Conservation (phyloP, 2,888 invertebrate species). For the Disparrhopalites patrizii region DNA sequence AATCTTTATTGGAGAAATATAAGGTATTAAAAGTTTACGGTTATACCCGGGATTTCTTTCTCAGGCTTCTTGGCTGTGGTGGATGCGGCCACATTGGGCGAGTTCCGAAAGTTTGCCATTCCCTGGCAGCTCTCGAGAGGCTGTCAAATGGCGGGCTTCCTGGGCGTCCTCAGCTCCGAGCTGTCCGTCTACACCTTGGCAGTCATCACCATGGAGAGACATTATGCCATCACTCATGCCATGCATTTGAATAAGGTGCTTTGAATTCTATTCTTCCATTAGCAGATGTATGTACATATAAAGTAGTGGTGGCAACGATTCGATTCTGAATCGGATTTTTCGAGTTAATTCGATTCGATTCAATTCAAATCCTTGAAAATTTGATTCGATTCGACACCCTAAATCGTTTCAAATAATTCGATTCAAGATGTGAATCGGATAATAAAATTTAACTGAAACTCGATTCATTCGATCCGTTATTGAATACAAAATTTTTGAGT, state of each 20-base stretch:
- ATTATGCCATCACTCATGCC: constrained; percentile 96
- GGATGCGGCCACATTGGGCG: constrained; percentile 91
- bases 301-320: no score
- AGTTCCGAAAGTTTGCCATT: constrained; percentile 93
- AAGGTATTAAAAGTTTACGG: no score
- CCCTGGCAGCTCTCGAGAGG: constrained; percentile 95
- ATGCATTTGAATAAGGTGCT: constrained; percentile 84
- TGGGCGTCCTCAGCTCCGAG: constrained; percentile 90
- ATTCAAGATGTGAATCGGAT: no score
- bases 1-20: no score
- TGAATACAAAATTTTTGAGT: no score
- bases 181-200: constrained; percentile 92
- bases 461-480: no score
- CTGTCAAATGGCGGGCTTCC: constrained; percentile 89
- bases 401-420: no score
- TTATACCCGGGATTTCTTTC: no score
- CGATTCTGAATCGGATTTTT: no score
- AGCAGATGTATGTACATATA: not conserved
- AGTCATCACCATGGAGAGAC: constrained; percentile 90
- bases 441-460: no score
- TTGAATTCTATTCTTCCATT: not conserved
- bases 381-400: no score
- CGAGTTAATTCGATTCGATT: not conserved
- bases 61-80: constrained; percentile 87
- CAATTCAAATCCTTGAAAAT: no score